Percentiles rank a stretch among this genome's conserved stretches.
phyloP scores from a whole-genome alignment of 2,797 vertebrate genomes.

The Pseudochirops cupreus region DNA sequence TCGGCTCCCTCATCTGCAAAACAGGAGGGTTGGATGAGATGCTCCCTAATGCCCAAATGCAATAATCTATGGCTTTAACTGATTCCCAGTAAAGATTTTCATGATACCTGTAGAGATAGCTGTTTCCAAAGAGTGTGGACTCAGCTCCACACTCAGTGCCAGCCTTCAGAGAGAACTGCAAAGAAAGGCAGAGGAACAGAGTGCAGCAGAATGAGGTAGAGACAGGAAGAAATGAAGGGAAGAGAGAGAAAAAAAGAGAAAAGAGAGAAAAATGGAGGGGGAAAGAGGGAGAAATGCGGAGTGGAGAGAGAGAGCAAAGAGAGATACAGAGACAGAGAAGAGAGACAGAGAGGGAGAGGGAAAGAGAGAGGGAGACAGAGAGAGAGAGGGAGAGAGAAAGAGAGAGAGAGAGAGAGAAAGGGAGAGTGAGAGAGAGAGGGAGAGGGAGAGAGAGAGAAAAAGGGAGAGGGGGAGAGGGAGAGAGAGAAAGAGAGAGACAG shows the following conservation, averaged over 20 bases:
- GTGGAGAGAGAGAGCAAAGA: too few relatives aligned
- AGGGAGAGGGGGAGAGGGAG: too few relatives aligned
- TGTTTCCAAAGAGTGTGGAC: not conserved
- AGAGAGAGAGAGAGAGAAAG: too few relatives aligned
- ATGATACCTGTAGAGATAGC: not conserved
- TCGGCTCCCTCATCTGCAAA: not conserved
- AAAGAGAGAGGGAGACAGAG: too few relatives aligned
- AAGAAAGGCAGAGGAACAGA: not conserved
- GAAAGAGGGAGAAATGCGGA: too few relatives aligned
- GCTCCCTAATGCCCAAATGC: not conserved
- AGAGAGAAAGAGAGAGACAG: too few relatives aligned
- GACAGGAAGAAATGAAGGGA: not conserved
- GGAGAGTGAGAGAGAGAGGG: too few relatives aligned
- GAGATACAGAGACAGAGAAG: not conserved
- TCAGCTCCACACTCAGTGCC: not conserved
- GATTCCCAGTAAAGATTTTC: not conserved
- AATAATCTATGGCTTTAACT: not conserved
- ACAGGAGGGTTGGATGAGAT: not conserved
- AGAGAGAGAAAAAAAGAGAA: too few relatives aligned
- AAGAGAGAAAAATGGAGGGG: too few relatives aligned
- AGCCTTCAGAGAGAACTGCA: not conserved
- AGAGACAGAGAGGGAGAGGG: too few relatives aligned
- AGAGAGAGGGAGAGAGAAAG: too few relatives aligned
- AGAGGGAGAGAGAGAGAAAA: too few relatives aligned
- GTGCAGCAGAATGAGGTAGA: not conserved